phyloP scores from a whole-genome alignment of 1,140 invertebrate genomes.

The Notospermus geniculatus region DNA sequence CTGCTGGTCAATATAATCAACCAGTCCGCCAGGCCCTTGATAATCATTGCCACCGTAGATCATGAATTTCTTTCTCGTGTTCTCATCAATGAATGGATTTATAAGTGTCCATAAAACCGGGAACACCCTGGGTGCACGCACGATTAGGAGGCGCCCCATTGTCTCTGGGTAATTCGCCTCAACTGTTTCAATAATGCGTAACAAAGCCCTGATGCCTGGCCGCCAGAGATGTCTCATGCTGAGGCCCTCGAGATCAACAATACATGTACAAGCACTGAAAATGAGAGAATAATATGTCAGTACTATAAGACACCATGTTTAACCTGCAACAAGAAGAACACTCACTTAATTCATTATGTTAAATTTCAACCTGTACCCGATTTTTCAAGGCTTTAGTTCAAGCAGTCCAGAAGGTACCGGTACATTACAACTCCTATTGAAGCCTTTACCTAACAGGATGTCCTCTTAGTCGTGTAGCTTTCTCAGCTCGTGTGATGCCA shows the following conservation, averaged over 20 bases:
- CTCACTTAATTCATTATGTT: too few relatives aligned
- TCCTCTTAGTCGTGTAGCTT: constrained; percentile 71
- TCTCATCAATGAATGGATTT: constrained; percentile 95
- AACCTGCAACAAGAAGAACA: too few relatives aligned
- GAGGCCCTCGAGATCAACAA: constrained; percentile 89
- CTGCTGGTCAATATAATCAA: constrained; percentile 82
- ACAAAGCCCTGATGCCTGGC: constrained; percentile 83
- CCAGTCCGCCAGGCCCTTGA: constrained; percentile 71
- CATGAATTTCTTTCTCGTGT: constrained; percentile 90
- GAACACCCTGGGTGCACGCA: constrained; percentile 70
- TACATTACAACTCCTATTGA: too few relatives aligned
- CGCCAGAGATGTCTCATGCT: constrained; percentile 95
- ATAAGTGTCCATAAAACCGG: constrained; percentile 96
- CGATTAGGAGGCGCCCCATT: constrained; percentile 66
- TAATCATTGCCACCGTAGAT: constrained; percentile 89
- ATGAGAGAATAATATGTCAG: constrained; percentile 2
- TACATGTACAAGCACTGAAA: constrained; percentile 76
- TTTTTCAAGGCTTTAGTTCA: too few relatives aligned
- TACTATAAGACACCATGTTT: background rate
- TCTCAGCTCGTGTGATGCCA: constrained; percentile 61
- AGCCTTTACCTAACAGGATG: constrained; percentile 67
- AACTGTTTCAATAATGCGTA: constrained; percentile 92
- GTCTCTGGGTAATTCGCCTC: constrained; percentile 96
- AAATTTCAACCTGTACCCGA: too few relatives aligned
- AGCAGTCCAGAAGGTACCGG: too few relatives aligned